Evolutionary conservation across 2,888 invertebrate species (phyloP), one percentile per base, ranked within the genome.

Genomic region (Tuta absoluta): DNA sequence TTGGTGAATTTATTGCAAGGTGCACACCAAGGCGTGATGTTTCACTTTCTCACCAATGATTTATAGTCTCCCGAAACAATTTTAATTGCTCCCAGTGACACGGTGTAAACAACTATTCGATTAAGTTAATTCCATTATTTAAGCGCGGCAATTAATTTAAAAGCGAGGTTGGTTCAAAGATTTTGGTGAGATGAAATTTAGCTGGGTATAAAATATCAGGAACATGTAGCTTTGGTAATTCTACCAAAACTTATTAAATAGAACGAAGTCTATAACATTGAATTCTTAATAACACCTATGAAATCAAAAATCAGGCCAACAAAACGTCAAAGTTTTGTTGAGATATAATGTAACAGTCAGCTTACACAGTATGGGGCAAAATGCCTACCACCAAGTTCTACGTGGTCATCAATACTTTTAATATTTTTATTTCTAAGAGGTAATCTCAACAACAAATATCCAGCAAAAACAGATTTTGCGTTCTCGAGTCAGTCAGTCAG

Each of bases 41-140:
- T 91, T 91, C 91, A 91, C 89, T 91, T 88, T 89, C 86, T 77
- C 78, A 79, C 80, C 86, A 90, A 90, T 91, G 90, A 91, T 91
- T 91, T 91, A 91, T 90, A 79, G 84, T 83, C 85, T 86, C 81
- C 79, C 77, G 85, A 85, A 91, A 91, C 91, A 91, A 91, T 91
- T 90, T 91, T 91, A 91, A 91, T 91, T 91, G 89, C 88, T 82
- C 78, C 74, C 85, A 87, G 88, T 91, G 91, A 91, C 91, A 91
- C 86, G 79, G 79, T 91, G 91, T 91, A 91, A 91, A 91, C 90
- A 91, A 90, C 89, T 91, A 91, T 91, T 91, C 89, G 91, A 91
- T 91, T 90, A 89, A 88, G 87, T 87, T 89, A 89, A 90, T 90
- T 85, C 87, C 85, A 87, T 89, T 90, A 86, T 84, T 83, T 73